These are phyloP conservation scores for Cryptocephalus moraei DNA, from an alignment of 2,888 invertebrate genomes.

Conservation along the genomic window DNA sequence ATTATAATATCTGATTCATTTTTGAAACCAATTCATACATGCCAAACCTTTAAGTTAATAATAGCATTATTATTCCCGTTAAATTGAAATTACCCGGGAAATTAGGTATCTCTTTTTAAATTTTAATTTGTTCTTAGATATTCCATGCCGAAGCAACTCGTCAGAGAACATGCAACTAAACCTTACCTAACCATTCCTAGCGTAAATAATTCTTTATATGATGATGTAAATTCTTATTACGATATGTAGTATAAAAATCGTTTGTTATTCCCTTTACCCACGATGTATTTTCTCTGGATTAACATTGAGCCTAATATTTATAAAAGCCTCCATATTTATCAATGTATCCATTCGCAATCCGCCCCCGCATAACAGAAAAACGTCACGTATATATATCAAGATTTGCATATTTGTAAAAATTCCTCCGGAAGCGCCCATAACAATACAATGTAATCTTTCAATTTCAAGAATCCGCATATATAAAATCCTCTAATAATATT, in stretches of 20 bases:
- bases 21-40: too few species aligned
- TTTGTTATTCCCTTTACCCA: background rate
- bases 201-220: too few species aligned
- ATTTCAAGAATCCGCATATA: slow-evolving; percentile 31
- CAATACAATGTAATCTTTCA: slow-evolving; percentile 35
- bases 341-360: slow-evolving; percentile 16
- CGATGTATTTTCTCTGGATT: slow-evolving; percentile 3
- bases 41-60: too few species aligned
- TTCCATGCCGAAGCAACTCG: too few species aligned
- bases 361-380: slow-evolving; percentile 13
- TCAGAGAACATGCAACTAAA: too few species aligned
- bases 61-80: too few species aligned
- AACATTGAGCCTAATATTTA: slow-evolving; percentile 4
- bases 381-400: slow-evolving; percentile 14
- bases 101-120: too few species aligned
- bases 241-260: background rate
- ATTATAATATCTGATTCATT: too few species aligned
- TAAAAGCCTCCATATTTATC: slow-evolving; percentile 15
- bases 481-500: slow-evolving; percentile 33
- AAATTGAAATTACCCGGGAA: too few species aligned
- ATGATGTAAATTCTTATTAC: background rate
- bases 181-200: too few species aligned
- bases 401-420: slow-evolving; percentile 21
- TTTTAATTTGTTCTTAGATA: too few species aligned
- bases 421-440: slow-evolving; percentile 22